phyloP scores from a whole-genome alignment of 2,797 vertebrate species.

The Heteromormyrus szaboi region DNA sequence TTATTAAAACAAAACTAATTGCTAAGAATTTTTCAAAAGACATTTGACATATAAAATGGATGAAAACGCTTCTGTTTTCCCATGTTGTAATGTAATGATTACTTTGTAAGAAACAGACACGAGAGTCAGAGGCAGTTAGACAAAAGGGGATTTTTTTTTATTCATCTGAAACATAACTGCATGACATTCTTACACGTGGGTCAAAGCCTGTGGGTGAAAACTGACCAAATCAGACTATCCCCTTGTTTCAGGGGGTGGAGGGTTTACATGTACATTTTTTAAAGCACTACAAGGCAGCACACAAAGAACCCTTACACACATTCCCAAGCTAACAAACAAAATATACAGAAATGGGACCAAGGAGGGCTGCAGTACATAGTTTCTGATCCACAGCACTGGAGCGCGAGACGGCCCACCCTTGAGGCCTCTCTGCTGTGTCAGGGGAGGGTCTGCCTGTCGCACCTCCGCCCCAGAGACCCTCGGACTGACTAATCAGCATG shows the following conservation, averaged over 20 bases:
- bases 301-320: not conserved
- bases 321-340: constrained; percentile 1
- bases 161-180: not conserved
- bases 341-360: not conserved
- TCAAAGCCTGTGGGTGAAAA: not conserved
- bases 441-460: not conserved
- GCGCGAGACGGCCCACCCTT: not conserved
- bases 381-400: not conserved
- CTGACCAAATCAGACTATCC: not conserved
- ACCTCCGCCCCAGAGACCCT: not conserved
- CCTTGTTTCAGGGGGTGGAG: not conserved
- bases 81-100: not conserved
- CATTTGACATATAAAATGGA: not conserved
- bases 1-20: not conserved
- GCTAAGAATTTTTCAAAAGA: not conserved
- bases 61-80: not conserved
- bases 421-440: not conserved
- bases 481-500: not conserved
- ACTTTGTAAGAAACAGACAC: not conserved
- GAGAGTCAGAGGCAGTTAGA: not conserved
- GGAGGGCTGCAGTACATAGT: not conserved
- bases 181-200: not conserved
- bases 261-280: not conserved
- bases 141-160: not conserved
- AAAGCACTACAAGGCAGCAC: not conserved